Conservation (phyloP, 2,113 vertebrate species). For the Pituophis catenifer region DNA sequence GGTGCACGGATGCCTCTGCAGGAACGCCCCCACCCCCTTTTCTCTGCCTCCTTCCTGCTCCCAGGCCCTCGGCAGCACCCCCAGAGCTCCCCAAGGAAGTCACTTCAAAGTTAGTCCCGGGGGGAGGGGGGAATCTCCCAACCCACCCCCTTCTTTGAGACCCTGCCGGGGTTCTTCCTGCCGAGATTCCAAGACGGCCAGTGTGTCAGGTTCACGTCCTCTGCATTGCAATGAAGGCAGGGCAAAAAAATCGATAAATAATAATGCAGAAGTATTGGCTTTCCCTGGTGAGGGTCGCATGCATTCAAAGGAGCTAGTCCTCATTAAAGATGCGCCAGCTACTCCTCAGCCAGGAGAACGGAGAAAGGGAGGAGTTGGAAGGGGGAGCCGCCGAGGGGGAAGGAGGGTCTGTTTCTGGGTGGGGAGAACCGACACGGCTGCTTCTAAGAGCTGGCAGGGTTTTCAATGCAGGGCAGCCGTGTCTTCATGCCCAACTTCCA, state of each 20-base stretch:
- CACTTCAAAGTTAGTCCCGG: neutral
- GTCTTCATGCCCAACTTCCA: neutral
- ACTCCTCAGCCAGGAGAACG: neutral
- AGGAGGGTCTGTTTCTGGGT: neutral
- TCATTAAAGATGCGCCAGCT: neutral
- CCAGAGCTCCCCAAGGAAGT: neutral
- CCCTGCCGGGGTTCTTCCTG: too few relatives aligned
- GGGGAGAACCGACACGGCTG: neutral
- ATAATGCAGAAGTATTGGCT: neutral
- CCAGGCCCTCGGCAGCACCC: neutral
- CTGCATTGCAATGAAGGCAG: neutral
- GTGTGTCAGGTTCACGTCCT: neutral
- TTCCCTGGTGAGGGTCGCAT: neutral
- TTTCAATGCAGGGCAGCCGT: neutral
- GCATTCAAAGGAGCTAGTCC: neutral
- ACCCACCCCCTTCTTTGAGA: neutral
- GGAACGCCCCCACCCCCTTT: neutral
- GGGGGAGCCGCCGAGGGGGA: rapidly evolving
- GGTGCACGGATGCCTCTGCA: neutral
- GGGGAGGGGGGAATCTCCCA: neutral
- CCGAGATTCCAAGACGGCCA: neutral
- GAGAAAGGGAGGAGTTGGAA: neutral
- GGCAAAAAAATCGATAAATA: neutral
- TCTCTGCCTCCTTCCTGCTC: neutral
- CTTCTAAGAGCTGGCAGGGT: neutral